Evolutionary conservation across 2,113 vertebrate species (phyloP).

Genomic region (Notiomystis cincta): DNA sequence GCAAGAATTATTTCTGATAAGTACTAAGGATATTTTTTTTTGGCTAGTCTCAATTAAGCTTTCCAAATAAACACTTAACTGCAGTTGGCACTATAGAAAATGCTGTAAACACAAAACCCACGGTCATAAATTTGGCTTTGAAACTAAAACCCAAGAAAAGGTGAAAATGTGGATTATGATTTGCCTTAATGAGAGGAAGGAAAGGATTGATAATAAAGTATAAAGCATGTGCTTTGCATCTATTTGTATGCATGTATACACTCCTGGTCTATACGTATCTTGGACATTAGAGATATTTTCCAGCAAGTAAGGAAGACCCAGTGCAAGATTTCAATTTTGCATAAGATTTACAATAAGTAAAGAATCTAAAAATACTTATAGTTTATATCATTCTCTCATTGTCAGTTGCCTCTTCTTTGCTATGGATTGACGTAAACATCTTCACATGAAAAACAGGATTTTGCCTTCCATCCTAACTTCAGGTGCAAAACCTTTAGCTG

Average conservation of each 20-base stretch:
- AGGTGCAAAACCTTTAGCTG: not conserved
- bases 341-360: not conserved
- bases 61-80: not conserved
- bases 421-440: not conserved
- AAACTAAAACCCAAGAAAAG: not conserved
- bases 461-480: not conserved
- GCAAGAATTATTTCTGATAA: not conserved
- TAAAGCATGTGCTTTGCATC: not conserved
- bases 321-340: not conserved
- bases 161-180: not conserved
- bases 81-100: not conserved
- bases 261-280: not conserved
- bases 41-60: not conserved
- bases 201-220: not conserved
- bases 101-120: not conserved
- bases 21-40: not conserved
- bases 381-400: not conserved
- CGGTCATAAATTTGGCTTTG: not conserved
- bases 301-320: not conserved
- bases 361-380: not conserved
- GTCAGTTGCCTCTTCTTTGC: not conserved
- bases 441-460: not conserved
- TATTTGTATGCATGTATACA: not conserved
- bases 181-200: not conserved
- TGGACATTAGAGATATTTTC: not conserved